Percentiles rank a stretch among this genome's conserved stretches.
phyloP scores from a whole-genome alignment of 1,140 invertebrate species.

The Drosophila nebulosa region DNA sequence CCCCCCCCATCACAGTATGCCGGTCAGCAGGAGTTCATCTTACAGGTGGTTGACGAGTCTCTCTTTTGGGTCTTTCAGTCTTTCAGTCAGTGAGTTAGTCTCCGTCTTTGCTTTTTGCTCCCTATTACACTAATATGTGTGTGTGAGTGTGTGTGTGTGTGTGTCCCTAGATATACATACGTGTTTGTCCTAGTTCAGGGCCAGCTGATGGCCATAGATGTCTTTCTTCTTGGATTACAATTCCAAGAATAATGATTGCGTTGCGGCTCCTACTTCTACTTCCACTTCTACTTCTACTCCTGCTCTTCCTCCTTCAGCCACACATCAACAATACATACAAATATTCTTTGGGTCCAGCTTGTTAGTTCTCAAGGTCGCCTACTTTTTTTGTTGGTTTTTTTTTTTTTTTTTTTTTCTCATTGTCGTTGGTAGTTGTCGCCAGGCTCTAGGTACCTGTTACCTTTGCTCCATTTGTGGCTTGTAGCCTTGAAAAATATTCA shows the following conservation, averaged over 20 bases:
- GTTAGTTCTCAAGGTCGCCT: constrained; percentile 41
- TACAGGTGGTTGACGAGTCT: constrained; percentile 47
- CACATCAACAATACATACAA: constrained; percentile 2
- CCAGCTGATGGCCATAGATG: background rate
- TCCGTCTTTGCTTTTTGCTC: background rate
- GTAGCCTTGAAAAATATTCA: constrained; percentile 39
- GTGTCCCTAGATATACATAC: background rate
- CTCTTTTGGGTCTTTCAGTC: background rate
- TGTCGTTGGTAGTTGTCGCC: no score
- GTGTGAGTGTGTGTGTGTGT: background rate
- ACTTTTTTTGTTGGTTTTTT: background rate
- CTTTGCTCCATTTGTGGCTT: constrained; percentile 7
- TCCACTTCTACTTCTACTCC: background rate
- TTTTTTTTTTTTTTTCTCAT: no score
- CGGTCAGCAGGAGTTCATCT: constrained; percentile 30
- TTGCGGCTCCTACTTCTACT: background rate
- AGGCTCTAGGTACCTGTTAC: constrained; percentile 19
- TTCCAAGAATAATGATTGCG: background rate
- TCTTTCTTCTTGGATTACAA: background rate
- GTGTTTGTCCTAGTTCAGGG: background rate
- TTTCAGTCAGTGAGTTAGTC: background rate
- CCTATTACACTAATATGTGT: background rate
- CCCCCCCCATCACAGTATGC: background rate
- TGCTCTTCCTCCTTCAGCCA: background rate
- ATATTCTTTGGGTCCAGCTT: background rate